These are phyloP conservation scores for Channa argus DNA, from an alignment of 2,113 vertebrate genomes.

Conservation along the genomic window DNA sequence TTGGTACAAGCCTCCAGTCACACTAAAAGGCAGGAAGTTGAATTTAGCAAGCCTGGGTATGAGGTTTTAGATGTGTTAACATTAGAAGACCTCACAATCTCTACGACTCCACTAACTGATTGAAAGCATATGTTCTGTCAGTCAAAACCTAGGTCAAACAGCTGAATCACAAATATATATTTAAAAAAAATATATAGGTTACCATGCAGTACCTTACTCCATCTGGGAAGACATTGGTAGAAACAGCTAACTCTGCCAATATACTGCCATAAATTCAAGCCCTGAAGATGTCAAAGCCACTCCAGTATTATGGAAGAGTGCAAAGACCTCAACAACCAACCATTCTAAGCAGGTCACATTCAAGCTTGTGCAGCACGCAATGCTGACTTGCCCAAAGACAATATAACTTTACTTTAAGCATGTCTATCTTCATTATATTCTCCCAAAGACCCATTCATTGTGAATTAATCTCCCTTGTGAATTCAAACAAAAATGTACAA, in stretches of 20 bases:
- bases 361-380: constrained; percentile 13
- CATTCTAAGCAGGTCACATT: constrained; percentile 31
- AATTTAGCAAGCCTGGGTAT: constrained; percentile 28
- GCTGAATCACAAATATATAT: constrained; percentile 44
- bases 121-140: constrained; percentile 30
- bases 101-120: constrained; percentile 24
- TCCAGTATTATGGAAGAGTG: constrained; percentile 50
- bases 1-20: constrained; percentile 32
- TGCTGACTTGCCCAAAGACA: constrained; percentile 20
- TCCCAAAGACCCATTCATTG: constrained; percentile 13
- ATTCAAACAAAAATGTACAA: constrained; percentile 63
- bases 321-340: constrained; percentile 33
- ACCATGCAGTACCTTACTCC: constrained; percentile 66
- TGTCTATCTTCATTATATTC: constrained; percentile 8
- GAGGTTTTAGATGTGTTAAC: constrained; percentile 31
- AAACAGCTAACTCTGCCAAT: constrained; percentile 47
- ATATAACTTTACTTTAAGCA: constrained; percentile 15
- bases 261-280: constrained; percentile 5
- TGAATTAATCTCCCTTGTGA: constrained; percentile 32
- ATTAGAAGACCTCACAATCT: constrained; percentile 32
- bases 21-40: constrained; percentile 18
- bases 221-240: constrained; percentile 69
- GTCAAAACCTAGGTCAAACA: constrained; percentile 38
- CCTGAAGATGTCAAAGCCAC: constrained; percentile 42
- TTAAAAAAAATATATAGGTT: constrained; percentile 12